Conservation (phyloP, 2,888 invertebrate genomes). For the Cryptosula pallasiana region DNA sequence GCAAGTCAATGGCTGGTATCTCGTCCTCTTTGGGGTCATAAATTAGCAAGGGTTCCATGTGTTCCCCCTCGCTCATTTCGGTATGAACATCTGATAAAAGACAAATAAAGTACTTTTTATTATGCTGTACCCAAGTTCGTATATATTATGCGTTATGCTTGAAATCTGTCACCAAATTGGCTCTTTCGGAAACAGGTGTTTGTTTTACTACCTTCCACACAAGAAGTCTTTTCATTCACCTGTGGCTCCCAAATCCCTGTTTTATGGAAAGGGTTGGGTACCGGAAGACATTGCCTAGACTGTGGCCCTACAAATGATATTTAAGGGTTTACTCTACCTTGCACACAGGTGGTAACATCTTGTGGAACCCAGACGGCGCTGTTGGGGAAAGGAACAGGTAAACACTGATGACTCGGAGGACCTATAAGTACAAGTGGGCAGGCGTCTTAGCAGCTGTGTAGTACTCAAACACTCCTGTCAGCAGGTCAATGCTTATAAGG, state of each 20-base stretch:
- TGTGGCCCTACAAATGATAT: conserved; percentile 26
- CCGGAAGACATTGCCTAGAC: conserved; percentile 29
- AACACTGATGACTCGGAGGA: background rate
- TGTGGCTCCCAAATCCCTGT: conserved; percentile 27
- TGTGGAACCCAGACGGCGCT: background rate
- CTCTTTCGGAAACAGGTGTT: no score
- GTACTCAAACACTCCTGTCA: no score
- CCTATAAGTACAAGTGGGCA: background rate
- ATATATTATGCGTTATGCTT: no score
- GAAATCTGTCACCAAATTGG: no score
- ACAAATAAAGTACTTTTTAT: no score
- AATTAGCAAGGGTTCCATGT: background rate
- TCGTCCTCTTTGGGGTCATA: background rate
- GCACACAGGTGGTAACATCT: background rate
- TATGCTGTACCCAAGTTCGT: no score
- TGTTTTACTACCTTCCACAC: no score
- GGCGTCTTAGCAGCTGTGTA: no score
- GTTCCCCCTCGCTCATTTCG: background rate
- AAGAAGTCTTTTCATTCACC: background rate
- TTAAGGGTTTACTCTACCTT: background rate
- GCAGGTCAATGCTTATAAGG: no score
- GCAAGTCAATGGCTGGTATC: no score
- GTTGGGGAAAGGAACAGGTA: background rate
- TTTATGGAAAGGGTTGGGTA: conserved; percentile 27
- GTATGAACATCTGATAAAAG: background rate